A percentile compares a stretch with the other conserved stretches of the same genome.
Evolutionary conservation across 1,140 invertebrate species (phyloP).

Genomic region (Scaptomyza pallida): DNA sequence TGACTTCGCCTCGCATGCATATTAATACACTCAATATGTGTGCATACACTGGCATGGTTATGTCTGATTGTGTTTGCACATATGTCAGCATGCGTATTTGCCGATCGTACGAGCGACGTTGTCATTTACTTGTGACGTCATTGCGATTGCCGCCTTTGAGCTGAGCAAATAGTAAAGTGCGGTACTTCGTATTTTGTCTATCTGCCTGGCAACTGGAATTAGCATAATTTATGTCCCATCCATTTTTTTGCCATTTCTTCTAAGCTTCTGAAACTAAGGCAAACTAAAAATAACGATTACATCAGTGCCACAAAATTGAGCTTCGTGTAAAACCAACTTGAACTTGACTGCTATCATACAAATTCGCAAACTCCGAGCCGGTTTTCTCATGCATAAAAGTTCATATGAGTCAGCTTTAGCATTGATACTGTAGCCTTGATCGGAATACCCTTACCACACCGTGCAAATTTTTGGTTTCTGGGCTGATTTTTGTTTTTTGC

Average conservation of each 20-base stretch:
- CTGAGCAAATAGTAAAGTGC: slow-evolving; percentile 13
- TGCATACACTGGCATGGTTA: slow-evolving; percentile 24
- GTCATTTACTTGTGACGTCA: slow-evolving; percentile 34
- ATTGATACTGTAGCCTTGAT: slow-evolving; percentile 21
- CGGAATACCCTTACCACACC: background rate
- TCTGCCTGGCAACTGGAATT: slow-evolving; percentile 36
- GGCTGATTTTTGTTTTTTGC: slow-evolving; percentile 7
- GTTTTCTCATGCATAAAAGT: slow-evolving; percentile 10
- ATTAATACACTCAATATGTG: background rate
- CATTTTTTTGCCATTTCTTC: slow-evolving; percentile 35
- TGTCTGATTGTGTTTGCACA: background rate
- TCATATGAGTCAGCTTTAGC: slow-evolving; percentile 29
- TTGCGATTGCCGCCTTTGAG: background rate
- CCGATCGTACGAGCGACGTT: slow-evolving; percentile 33
- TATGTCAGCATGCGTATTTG: slow-evolving; percentile 1
- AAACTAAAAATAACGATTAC: slow-evolving; percentile 27
- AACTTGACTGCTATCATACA: slow-evolving; percentile 33
- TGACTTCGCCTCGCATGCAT: slow-evolving; percentile 21
- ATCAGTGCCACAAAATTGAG: slow-evolving; percentile 30
- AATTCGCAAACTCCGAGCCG: slow-evolving; percentile 28
- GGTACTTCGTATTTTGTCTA: slow-evolving; percentile 4
- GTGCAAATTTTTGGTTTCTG: slow-evolving; percentile 19
- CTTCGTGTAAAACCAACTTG: slow-evolving; percentile 39
- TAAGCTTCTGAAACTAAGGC: background rate
- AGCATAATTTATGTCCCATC: slow-evolving; percentile 16